Evolutionary conservation across 2,797 vertebrate genomes (phyloP), one percentile per base, ranked within the genome.

Genomic region (Tachyglossus aculeatus): DNA sequence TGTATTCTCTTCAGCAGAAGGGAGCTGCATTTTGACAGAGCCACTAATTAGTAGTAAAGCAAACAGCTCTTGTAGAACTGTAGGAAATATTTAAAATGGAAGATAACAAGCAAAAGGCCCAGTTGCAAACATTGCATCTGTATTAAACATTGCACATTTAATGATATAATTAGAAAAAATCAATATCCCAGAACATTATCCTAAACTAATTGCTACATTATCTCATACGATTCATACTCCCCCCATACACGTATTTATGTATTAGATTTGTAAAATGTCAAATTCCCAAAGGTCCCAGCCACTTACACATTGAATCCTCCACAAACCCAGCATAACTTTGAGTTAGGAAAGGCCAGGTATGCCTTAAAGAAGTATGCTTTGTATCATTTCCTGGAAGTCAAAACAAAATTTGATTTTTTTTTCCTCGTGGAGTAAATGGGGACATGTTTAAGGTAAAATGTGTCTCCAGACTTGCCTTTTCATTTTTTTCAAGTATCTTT

Each of bases 391-490:
- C n/a, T n/a, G n/a, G n/a, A n/a, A n/a, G n/a, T n/a, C n/a, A n/a
- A n/a, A n/a, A n/a, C n/a, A n/a, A n/a, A n/a, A n/a, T n/a, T n/a
- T n/a, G n/a, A n/a, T n/a, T n/a, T n/a, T n/a, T n/a, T n/a, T n/a
- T n/a, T n/a, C n/a, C n/a, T n/a, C 38, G 7, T 53, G 31, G 62
- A 73, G 18, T 51, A 52, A 32, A 51, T 55, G 38, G 73, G 48
- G 70, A 66, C n/a, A n/a, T n/a, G n/a, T n/a, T n/a, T 67, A 51
- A 18, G 58, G 53, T 31, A 27, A 1, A 2, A 3, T 6, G n/a
- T 1, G 4, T 78, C 88, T 87, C 56, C 80, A 78, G 85, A 85
- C 74, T 80, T 75, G 84, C 71, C 76, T 72, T 87, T 85, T 83
- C 83, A 78, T 77, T 88, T 88, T 82, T 84, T 82, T 47, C 52